Evolutionary conservation across 2,888 invertebrate species (phyloP), one percentile per base, ranked within the genome.

Genomic region (Orchestes rusci): DNA sequence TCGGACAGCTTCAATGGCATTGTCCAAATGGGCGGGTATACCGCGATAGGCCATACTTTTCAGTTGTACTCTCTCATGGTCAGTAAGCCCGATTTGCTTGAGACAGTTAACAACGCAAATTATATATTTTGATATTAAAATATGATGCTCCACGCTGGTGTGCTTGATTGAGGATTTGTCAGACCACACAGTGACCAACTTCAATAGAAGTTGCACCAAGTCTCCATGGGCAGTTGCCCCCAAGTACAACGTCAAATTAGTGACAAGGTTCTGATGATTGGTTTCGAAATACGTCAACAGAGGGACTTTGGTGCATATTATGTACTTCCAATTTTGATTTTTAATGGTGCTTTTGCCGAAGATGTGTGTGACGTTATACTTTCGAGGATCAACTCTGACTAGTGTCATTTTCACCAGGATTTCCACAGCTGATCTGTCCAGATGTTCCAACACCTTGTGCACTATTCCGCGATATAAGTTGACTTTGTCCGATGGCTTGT

Each of bases 21-120:
- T 76, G 57, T 84, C 79, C 39, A 90, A 67, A 66, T 89, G 85
- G 46, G 75, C 70, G 1, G 79, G 74, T 56, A 86, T 74, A 0
- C 85, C 87, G 18, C 73, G 68, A 52, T 79, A 77, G 1, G 85
- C 58, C 36, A 75, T 71, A 15, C 67, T 65, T 54, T 74, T 73
- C 1, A 80, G 59, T 13, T 70, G 70, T 1, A 55, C 53, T 31
- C 39, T 50, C 38, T 63, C 63, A 17, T 64, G 56, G 1, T 58
- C 53, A 12, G 38, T 55, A 27, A 59, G 49, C 52, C 59, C 56
- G 56, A 60, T 54, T 60, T 60, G 67, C 10, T 68, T 67, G 39
- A 74, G 62, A 53, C 72, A 74, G 53, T 74, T 76, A 0, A 75
- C 66, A 0, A 75, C 68, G 12, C 79, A 56, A 10, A 87, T 64